Evolutionary conservation across 2,888 invertebrate species (phyloP).

Genomic region (Argyresthia goedartella): DNA sequence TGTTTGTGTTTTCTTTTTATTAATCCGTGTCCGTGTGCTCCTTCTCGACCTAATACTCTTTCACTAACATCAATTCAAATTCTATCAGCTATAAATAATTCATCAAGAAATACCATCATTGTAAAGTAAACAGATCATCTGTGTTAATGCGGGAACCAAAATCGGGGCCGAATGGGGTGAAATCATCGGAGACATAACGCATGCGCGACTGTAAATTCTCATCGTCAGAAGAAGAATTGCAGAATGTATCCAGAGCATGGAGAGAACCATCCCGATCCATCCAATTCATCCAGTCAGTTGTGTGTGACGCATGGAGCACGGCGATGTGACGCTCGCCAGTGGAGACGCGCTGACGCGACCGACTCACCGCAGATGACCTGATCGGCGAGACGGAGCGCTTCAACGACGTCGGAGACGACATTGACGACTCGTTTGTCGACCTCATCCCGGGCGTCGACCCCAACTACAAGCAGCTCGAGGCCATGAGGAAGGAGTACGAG

Average conservation of each 20-base stretch:
- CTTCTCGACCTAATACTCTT: constrained; percentile 24
- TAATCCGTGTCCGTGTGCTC: constrained; percentile 52
- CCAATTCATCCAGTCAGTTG: too few relatives aligned
- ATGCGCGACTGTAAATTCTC: too few relatives aligned
- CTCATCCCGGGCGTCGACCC: constrained; percentile 73
- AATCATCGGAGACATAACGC: too few relatives aligned
- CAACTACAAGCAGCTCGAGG: constrained; percentile 39
- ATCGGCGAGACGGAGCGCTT: constrained; percentile 91
- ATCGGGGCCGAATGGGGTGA: not conserved
- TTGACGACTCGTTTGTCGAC: constrained; percentile 94
- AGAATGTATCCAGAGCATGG: too few relatives aligned
- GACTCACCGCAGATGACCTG: constrained; percentile 79
- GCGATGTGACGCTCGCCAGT: constrained; percentile 7
- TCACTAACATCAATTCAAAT: constrained; percentile 34
- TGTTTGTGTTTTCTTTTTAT: constrained; percentile 48
- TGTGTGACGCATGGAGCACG: constrained; percentile 13
- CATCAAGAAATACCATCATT: constrained; percentile 2
- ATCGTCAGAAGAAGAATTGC: too few relatives aligned
- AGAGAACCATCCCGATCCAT: too few relatives aligned
- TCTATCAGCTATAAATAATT: constrained; percentile 60
- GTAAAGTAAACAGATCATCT: constrained; percentile 1
- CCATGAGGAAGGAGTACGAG: constrained; percentile 22
- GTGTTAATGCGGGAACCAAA: not conserved
- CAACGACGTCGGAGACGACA: constrained; percentile 92
- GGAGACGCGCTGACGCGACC: constrained; percentile 16